phyloP scores from a whole-genome alignment of 1,140 invertebrate genomes.

The Drosophila neocordata region DNA sequence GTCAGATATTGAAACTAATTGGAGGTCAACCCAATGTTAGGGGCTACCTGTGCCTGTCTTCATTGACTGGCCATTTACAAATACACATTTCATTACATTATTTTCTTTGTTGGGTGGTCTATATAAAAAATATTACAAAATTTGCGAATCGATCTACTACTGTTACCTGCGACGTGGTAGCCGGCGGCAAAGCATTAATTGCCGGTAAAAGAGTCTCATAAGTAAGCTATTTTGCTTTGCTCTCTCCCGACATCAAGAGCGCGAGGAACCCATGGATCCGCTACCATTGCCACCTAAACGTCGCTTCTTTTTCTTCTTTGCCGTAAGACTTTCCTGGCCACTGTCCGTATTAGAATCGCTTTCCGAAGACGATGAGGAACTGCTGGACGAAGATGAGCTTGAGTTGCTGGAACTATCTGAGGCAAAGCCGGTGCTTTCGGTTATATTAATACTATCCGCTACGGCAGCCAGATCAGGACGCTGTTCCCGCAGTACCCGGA shows the following conservation, averaged over 20 bases:
- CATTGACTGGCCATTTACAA: constrained; percentile 10
- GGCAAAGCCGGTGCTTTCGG: constrained; percentile 93
- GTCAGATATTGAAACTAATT: constrained; percentile 45
- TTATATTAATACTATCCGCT: constrained; percentile 94
- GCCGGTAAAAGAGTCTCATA: constrained; percentile 63
- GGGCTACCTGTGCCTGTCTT: constrained; percentile 23
- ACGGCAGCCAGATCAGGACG: constrained; percentile 92
- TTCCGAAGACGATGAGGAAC: constrained; percentile 87
- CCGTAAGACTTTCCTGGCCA: constrained; percentile 93
- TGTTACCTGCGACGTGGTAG: constrained; percentile 55
- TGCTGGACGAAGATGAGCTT: constrained; percentile 89
- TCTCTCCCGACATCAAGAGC: constrained; percentile 65
- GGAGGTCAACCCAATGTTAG: constrained; percentile 29
- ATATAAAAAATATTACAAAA: constrained; percentile 77
- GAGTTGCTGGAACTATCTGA: constrained; percentile 97
- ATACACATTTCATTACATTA: constrained; percentile 22
- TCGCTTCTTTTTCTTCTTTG: constrained; percentile 93
- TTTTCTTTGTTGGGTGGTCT: constrained; percentile 57
- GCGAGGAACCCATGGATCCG: constrained; percentile 43
- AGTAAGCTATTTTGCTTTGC: constrained; percentile 57
- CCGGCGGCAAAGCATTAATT: constrained; percentile 58
- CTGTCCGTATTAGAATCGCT: constrained; percentile 87
- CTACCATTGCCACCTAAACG: constrained; percentile 80
- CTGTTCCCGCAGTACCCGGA: constrained; percentile 88
- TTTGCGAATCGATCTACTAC: constrained; percentile 22